Base-by-base conservation (phyloP, 2,797 vertebrate species). In the Cichlasoma orientale region DNA sequence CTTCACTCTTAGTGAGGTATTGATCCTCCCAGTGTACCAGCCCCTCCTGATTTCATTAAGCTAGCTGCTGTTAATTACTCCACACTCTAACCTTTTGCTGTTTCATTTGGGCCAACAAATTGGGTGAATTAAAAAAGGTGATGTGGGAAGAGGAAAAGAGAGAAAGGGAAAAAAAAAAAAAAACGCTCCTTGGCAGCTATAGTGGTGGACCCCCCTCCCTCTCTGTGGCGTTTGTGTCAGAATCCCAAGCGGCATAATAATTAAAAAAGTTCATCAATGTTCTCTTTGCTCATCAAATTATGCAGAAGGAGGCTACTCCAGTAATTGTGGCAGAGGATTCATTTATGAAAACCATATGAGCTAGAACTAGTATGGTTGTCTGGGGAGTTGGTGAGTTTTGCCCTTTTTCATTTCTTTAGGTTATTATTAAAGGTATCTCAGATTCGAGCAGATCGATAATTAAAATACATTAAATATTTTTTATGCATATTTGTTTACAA, bases 81-180 rank as follows among this genome's bases (percentile, higher is more conserved):
- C 95, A 96, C 94, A 91, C 93, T 95, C 94, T 95, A 97, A 97
- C 95, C 96, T 97, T 96, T 96, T 90, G 93, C 93, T 97, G 94
- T 97, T 98, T 97, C 95, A 97, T 97, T 97, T 97, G 96, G 93
- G 92, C 87, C 94, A 94, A 97, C 96, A 97, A 97, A 97, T 96
- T 97, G 96, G 94, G 94, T 93, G 92, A 97, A 97, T 96, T 97
- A 95, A 96, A 97, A 93, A 86, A 74, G 58, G 82, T 79, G 72
- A 80, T 80, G 84, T 33, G 61, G 78, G 70, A 56, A 77, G 68
- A 73, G 90, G 90, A 94, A 89, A 88, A 70, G 82, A 90, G 41
- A 78, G 50, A 75, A 73, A 69, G 54, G 13, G 19, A 7, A 31
- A 56, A 9, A 12, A 3, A 7, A 27, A 27, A 31, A 31, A 31